These are phyloP conservation scores for Trichomycterus rosablanca DNA, from an alignment of 2,113 vertebrate species.

Conservation along the genomic window DNA sequence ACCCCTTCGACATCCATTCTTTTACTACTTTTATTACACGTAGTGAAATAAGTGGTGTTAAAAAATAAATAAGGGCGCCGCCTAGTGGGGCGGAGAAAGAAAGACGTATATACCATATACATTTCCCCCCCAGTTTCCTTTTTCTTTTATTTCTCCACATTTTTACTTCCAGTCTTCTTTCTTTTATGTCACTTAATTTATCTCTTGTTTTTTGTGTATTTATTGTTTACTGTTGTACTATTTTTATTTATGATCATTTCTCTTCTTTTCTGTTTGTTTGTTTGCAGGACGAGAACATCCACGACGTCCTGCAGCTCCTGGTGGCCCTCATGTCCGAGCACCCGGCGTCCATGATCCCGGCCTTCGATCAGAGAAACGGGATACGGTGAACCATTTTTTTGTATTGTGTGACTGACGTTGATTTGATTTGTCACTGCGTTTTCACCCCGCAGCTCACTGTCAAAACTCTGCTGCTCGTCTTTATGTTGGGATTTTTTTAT, in stretches of 20 bases:
- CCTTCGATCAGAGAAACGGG: constrained; percentile 97
- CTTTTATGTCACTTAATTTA: constrained; percentile 24
- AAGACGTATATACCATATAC: too few relatives aligned
- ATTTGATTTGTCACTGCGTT: constrained; percentile 6
- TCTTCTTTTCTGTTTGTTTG: too few relatives aligned
- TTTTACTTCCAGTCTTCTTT: not conserved
- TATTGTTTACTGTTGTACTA: too few relatives aligned
- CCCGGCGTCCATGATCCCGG: constrained; percentile 98
- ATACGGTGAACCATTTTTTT: constrained; percentile 78
- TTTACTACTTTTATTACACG: constrained; percentile 37
- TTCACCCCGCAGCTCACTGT: not conserved
- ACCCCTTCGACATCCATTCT: not conserved
- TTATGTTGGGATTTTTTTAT: not conserved
- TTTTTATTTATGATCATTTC: too few relatives aligned
- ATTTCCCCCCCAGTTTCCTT: too few relatives aligned
- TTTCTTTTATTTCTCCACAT: too few relatives aligned
- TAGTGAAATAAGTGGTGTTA: too few relatives aligned
- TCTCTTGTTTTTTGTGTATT: too few relatives aligned
- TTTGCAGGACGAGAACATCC: constrained; percentile 98
- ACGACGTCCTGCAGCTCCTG: constrained; percentile 93
- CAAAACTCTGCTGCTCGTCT: not conserved
- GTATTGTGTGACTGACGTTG: constrained; percentile 11
- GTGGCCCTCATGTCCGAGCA: constrained; percentile 98
- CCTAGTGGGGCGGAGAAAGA: too few relatives aligned
- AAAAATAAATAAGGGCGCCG: too few relatives aligned